Percentiles rank a stretch among this genome's conserved stretches.
Conservation (phyloP, 2,113 vertebrate genomes). For the Rhodinocichla rosea region DNA sequence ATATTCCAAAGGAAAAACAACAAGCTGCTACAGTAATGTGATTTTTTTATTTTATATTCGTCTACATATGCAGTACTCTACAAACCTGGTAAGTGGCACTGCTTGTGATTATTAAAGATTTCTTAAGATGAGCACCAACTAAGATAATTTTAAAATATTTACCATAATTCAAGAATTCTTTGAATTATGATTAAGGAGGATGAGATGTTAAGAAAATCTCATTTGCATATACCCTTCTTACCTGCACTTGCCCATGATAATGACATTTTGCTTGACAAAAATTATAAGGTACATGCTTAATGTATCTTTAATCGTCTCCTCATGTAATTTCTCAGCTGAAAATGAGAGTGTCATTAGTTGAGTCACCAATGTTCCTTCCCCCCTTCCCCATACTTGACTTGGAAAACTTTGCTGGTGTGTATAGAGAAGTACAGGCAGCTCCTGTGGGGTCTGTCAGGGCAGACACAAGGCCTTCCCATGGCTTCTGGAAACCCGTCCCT, state of each 20-base stretch:
- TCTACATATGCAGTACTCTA: not conserved
- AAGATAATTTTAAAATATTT: constrained; percentile 39
- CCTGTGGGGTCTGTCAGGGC: not conserved
- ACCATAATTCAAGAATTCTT: constrained; percentile 29
- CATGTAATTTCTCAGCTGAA: constrained; percentile 6
- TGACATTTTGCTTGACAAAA: constrained; percentile 27
- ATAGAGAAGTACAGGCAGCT: not conserved
- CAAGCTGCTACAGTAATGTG: not conserved
- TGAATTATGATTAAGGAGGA: constrained; percentile 23
- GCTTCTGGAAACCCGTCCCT: not conserved
- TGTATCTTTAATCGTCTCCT: constrained; percentile 4
- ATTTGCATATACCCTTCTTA: constrained; percentile 6
- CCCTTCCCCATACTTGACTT: not conserved
- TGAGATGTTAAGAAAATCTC: not conserved
- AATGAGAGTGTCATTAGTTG: constrained; percentile 16
- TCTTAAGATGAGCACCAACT: constrained; percentile 25
- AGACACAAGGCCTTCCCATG: fast-evolving
- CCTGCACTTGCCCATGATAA: constrained; percentile 9
- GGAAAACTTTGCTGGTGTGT: not conserved
- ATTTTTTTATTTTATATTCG: not conserved
- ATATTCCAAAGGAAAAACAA: not conserved
- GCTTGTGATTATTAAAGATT: constrained; percentile 35
- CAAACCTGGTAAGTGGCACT: not conserved
- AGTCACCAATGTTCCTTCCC: not conserved
- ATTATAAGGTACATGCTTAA: constrained; percentile 27